Percentiles rank a stretch among this genome's conserved stretches.
These are phyloP conservation scores for Leptinotarsa tumamoca DNA, from an alignment of 2,888 invertebrate genomes.

Conservation along the genomic window DNA sequence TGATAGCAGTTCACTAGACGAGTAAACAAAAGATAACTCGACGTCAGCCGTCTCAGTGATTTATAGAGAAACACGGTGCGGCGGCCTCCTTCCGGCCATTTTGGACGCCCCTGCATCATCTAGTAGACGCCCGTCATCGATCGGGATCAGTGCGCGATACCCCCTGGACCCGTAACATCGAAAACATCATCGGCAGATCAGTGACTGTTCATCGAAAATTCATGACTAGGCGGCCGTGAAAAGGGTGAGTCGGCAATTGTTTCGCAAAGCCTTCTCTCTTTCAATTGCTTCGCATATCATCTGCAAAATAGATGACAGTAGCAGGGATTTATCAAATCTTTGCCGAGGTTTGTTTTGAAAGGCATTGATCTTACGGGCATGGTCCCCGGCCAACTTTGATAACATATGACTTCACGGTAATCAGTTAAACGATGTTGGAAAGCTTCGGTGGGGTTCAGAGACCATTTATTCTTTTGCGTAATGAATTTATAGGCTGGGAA, in stretches of 20 bases:
- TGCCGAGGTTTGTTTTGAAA: background rate
- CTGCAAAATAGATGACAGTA: background rate
- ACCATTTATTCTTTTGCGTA: background rate
- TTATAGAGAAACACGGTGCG: background rate
- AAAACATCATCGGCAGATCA: background rate
- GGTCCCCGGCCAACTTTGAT: too few relatives aligned
- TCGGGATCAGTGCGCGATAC: constrained; percentile 18
- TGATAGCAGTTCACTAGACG: constrained; percentile 3
- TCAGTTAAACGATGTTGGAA: background rate
- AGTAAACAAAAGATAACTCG: constrained; percentile 21
- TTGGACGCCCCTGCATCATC: constrained; percentile 10
- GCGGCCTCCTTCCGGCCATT: background rate
- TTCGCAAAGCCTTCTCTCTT: background rate
- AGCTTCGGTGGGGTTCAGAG: background rate
- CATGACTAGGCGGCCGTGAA: constrained; percentile 16
- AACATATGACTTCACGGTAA: background rate
- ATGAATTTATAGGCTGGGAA: background rate
- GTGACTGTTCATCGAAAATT: constrained; percentile 15
- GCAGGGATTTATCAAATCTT: too few relatives aligned
- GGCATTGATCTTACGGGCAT: background rate
- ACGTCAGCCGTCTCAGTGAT: constrained; percentile 10
- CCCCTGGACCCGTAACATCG: background rate
- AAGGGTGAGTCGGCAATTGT: constrained; percentile 25
- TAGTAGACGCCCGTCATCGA: constrained; percentile 23
- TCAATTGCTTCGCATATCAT: background rate